Evolutionary conservation across 2,888 invertebrate genomes (phyloP).

Genomic region (Chaetogeoica ovagalla): DNA sequence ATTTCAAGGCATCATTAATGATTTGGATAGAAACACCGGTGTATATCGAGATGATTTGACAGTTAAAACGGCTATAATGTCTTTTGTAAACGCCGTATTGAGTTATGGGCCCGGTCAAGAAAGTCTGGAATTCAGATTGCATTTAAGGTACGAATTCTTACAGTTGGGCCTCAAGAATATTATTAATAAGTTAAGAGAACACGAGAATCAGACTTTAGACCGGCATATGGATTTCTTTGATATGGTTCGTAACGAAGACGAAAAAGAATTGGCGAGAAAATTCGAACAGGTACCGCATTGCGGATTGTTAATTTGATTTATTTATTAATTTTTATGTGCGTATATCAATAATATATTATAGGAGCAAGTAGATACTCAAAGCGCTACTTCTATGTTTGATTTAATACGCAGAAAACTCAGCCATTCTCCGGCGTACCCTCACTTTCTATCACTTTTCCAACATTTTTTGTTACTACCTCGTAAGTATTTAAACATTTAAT

Average conservation of each 20-base stretch:
- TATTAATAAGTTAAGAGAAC: constrained; percentile 87
- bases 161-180: constrained; percentile 97
- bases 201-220: constrained; percentile 91
- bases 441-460: constrained; percentile 85
- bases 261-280: constrained; percentile 86
- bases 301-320: not conserved
- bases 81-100: constrained; percentile 93
- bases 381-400: constrained; percentile 91
- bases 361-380: constrained; percentile 92
- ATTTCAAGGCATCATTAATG: constrained; percentile 90
- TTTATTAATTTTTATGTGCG: not conserved
- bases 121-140: constrained; percentile 90
- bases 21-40: constrained; percentile 86
- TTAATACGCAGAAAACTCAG: constrained; percentile 82
- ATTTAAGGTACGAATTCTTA: constrained; percentile 91
- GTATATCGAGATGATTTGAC: constrained; percentile 90
- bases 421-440: constrained; percentile 91
- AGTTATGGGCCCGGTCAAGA: constrained; percentile 97
- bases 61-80: constrained; percentile 96
- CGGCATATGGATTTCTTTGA: constrained; percentile 98
- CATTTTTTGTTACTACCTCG: constrained; percentile 57
- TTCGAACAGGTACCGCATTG: constrained; percentile 72
- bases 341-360: constrained; percentile 55
- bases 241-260: constrained; percentile 96
- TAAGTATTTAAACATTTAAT: constrained; percentile 48